phyloP scores from a whole-genome alignment of 2,797 vertebrate genomes.

The Coregonus ussuriensis region DNA sequence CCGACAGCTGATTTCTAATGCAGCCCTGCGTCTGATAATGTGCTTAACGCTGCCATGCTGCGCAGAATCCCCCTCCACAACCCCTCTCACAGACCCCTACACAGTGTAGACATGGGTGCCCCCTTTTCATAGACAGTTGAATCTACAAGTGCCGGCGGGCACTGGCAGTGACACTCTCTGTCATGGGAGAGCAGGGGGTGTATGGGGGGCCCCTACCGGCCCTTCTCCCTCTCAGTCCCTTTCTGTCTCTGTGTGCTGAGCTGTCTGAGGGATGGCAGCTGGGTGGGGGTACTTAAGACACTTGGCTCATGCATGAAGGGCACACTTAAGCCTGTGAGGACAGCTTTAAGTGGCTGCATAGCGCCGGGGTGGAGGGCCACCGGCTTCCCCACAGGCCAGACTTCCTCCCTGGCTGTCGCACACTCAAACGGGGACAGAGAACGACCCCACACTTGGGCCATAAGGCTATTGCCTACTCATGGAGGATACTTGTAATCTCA shows the following conservation, averaged over 20 bases:
- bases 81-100: background rate
- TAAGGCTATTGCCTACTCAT: background rate
- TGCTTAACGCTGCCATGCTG: conserved; percentile 51
- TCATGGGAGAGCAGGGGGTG: background rate
- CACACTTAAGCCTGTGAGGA: conserved; percentile 17
- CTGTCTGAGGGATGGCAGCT: conserved; percentile 40
- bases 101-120: conserved; percentile 26
- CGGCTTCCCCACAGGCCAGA: background rate
- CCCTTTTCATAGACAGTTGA: conserved; percentile 22
- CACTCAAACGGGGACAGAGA: background rate
- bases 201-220: background rate
- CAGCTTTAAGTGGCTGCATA: background rate
- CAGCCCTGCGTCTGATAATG: conserved; percentile 56
- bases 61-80: background rate
- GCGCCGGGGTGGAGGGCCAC: background rate
- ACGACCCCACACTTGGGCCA: background rate
- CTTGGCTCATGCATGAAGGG: conserved; percentile 27
- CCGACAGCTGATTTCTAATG: conserved; percentile 81
- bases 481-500: too few species aligned
- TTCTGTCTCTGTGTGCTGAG: conserved; percentile 9
- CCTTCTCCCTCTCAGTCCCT: background rate
- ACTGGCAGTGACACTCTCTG: background rate
- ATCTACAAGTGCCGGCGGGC: conserved; percentile 3
- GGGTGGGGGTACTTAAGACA: conserved; percentile 42
- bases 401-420: background rate